A percentile compares a stretch with the other conserved stretches of the same genome.
phyloP scores from a whole-genome alignment of 2,888 invertebrate species.

The Allacma fusca region DNA sequence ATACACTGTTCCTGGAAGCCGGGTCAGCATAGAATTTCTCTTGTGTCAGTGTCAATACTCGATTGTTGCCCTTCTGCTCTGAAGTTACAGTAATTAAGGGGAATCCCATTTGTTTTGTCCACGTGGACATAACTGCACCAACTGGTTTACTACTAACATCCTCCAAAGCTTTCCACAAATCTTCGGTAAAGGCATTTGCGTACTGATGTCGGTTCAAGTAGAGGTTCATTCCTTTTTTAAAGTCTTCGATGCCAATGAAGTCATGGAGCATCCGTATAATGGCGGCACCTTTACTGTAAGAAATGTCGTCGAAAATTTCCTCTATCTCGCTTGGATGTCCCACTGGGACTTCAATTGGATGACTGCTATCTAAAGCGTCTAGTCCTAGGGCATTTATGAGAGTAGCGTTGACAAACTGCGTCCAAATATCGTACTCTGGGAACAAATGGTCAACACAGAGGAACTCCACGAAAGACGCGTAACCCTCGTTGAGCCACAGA shows the following conservation, averaged over 20 bases:
- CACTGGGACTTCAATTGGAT: constrained; percentile 93
- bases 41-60: constrained; percentile 78
- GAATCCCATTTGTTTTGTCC: constrained; percentile 92
- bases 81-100: constrained; percentile 74
- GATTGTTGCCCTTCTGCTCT: constrained; percentile 70
- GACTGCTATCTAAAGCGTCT: constrained; percentile 89
- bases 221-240: constrained; percentile 88
- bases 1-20: constrained; percentile 70
- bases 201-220: constrained; percentile 88
- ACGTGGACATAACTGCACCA: constrained; percentile 90
- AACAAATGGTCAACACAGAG: constrained; percentile 90
- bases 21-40: constrained; percentile 79
- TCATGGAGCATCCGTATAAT: constrained; percentile 90
- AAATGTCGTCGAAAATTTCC: constrained; percentile 97
- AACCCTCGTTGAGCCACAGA: constrained; percentile 95
- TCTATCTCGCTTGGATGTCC: constrained; percentile 94
- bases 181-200: constrained; percentile 90
- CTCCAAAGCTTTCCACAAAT: constrained; percentile 89
- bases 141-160: constrained; percentile 90
- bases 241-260: constrained; percentile 92
- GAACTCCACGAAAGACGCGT: constrained; percentile 95
- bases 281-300: constrained; percentile 94
- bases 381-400: constrained; percentile 84
- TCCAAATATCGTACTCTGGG: constrained; percentile 97
- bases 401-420: constrained; percentile 91